A percentile compares a stretch with the other conserved stretches of the same genome.
Evolutionary conservation across 2,797 vertebrate species (phyloP).

Genomic region (Sarcoramphus papa): DNA sequence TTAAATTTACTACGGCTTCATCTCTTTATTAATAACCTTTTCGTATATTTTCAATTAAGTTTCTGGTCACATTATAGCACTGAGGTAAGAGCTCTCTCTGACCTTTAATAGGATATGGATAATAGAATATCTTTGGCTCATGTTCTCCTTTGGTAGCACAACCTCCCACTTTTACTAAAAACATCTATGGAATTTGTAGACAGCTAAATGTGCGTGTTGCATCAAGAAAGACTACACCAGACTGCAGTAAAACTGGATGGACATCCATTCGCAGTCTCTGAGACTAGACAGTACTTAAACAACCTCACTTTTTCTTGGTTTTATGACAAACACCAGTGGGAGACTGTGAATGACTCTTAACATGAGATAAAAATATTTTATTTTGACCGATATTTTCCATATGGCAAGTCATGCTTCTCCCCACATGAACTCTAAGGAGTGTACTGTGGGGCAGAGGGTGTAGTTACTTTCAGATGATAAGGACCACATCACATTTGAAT

Average conservation of each 20-base stretch:
- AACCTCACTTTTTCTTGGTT: neutral
- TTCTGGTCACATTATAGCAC: slow-evolving; percentile 50
- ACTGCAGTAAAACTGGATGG: neutral
- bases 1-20: slow-evolving; percentile 18
- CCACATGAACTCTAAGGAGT: neutral
- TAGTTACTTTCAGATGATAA: neutral
- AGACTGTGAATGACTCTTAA: neutral
- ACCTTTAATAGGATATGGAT: slow-evolving; percentile 48
- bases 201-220: neutral
- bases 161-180: neutral
- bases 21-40: slow-evolving; percentile 46
- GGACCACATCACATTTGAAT: neutral
- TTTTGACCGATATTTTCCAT: slow-evolving; percentile 26
- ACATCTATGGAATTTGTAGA: neutral
- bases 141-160: slow-evolving; percentile 37
- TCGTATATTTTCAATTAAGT: slow-evolving; percentile 51
- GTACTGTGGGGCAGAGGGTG: neutral
- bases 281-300: neutral
- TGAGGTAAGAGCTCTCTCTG: slow-evolving; percentile 52
- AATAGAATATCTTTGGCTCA: slow-evolving; percentile 38
- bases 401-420: slow-evolving; percentile 23
- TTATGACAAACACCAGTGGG: neutral
- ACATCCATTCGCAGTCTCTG: neutral
- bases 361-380: neutral
- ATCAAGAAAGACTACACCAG: neutral